Evolutionary conservation across 2,888 invertebrate species (phyloP).

Genomic region (Doris montereyensis): DNA sequence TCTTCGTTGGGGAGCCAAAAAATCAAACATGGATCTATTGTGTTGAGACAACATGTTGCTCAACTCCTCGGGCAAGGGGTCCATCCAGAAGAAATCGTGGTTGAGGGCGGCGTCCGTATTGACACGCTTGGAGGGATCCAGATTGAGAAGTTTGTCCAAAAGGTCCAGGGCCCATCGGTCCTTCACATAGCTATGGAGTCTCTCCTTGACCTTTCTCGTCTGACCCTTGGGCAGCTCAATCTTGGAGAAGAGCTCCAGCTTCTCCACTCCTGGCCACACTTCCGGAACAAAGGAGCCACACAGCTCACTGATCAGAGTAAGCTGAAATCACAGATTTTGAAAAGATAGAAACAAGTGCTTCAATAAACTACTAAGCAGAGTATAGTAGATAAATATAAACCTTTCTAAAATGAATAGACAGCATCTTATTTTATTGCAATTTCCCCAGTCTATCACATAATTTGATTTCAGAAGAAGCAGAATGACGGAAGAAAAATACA

Average conservation of each 20-base stretch:
- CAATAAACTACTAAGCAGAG: too few species aligned
- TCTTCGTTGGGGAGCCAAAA: constrained; percentile 84
- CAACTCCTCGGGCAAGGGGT: constrained; percentile 86
- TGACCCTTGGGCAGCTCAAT: constrained; percentile 68
- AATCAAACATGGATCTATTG: constrained; percentile 95
- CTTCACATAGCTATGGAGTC: constrained; percentile 88
- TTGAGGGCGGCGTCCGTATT: constrained; percentile 94
- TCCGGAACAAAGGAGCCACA: constrained; percentile 96
- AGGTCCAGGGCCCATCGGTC: constrained; percentile 94
- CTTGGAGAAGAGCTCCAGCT: constrained; percentile 82
- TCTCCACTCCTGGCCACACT: constrained; percentile 89
- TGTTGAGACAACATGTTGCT: constrained; percentile 91
- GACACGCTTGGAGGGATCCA: constrained; percentile 90
- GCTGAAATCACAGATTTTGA: too few species aligned
- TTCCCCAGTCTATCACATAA: too few species aligned
- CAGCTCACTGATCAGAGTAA: constrained; percentile 93
- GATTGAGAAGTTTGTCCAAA: constrained; percentile 89
- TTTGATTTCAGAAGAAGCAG: too few species aligned
- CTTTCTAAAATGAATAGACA: too few species aligned
- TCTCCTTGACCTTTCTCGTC: constrained; percentile 73
- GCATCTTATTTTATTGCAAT: too few species aligned
- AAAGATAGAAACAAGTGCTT: too few species aligned
- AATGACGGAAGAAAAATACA: too few species aligned
- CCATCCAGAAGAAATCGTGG: constrained; percentile 99
- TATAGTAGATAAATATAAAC: too few species aligned